Base-by-base conservation (phyloP, 2,888 invertebrate genomes). In the Melinopterus prodromus region DNA sequence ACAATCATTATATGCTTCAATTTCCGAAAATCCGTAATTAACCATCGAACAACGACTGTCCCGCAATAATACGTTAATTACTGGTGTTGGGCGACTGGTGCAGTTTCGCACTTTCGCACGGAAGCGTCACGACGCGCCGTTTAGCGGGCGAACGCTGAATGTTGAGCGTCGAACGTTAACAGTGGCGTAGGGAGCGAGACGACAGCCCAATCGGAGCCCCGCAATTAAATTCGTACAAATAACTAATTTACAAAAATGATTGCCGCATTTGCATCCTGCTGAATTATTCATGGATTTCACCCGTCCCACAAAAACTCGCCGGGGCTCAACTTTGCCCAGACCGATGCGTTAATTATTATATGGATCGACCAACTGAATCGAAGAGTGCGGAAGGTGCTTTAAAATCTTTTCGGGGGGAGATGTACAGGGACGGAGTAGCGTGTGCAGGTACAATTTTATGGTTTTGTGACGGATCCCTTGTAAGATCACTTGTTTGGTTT, bases 241-340 rank as follows among this genome's bases (percentile, higher is more conserved):
- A 79, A 69, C 79, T 79, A 79, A 79, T 79, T 79, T 79, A 76
- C 79, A 79, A 79, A 79, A 79, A 79, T 77, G 79, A 79, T 79
- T 79, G 79, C 79, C 26, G 71, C 77, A 79, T 79, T 79, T 79
- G 69, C 79, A 79, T 77, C 71, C 26, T 72, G 70, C 38, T 79
- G 79, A 79, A 79, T 79, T 53, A 77, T 79, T 77, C 79, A 79
- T 79, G 38, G 71, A 71, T 16, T 71, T 53, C 12, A 53, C 9
- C 53, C 53, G 53, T 53, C 53, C 53, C 53, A 2, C 53, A 53
- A 53, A 53, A 53, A 53, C 53, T 12, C 53, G 53, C 53, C 53
- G 12, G 9, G 12, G 12, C 53, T 53, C 53, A 53, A 53, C 53
- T 53, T 53, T 53, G 53, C 53, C 7, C 12, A 53, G 53, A 53